These are phyloP conservation scores for Acanthurus tractus DNA, from an alignment of 2,797 vertebrate genomes.

Conservation along the genomic window DNA sequence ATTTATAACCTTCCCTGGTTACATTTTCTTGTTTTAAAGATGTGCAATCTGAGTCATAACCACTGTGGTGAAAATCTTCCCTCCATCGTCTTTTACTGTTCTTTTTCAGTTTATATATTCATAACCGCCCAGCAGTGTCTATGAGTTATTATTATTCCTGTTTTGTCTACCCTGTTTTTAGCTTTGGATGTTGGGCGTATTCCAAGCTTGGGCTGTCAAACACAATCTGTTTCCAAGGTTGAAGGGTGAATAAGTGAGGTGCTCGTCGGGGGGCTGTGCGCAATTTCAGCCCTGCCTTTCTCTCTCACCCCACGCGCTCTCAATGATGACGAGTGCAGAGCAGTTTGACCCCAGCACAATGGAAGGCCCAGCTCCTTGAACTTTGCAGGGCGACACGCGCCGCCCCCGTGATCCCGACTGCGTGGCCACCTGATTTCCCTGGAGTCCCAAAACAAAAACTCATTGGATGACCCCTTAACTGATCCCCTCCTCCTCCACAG, in stretches of 20 bases:
- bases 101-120: constrained; percentile 32
- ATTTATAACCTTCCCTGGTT: constrained; percentile 34
- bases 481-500: constrained; percentile 47
- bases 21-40: constrained; percentile 31
- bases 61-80: constrained; percentile 4
- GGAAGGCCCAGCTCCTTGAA: constrained; percentile 68
- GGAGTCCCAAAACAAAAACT: constrained; percentile 73
- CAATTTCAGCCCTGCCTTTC: constrained; percentile 32
- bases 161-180: constrained; percentile 51
- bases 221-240: constrained; percentile 63
- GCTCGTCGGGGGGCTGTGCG: constrained; percentile 26
- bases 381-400: constrained; percentile 50
- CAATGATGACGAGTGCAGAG: constrained; percentile 61
- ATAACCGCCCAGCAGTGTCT: constrained; percentile 22
- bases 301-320: constrained; percentile 32
- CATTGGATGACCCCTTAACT: constrained; percentile 54
- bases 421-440: constrained; percentile 79
- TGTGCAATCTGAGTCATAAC: constrained; percentile 46
- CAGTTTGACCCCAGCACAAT: constrained; percentile 70
- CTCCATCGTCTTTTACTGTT: constrained; percentile 34
- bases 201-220: constrained; percentile 56
- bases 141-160: constrained; percentile 50
- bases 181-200: constrained; percentile 42
- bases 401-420: constrained; percentile 46
- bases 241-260: constrained; percentile 65